phyloP scores from a whole-genome alignment of 2,888 invertebrate species.

The Oegoconia quadripuncta region DNA sequence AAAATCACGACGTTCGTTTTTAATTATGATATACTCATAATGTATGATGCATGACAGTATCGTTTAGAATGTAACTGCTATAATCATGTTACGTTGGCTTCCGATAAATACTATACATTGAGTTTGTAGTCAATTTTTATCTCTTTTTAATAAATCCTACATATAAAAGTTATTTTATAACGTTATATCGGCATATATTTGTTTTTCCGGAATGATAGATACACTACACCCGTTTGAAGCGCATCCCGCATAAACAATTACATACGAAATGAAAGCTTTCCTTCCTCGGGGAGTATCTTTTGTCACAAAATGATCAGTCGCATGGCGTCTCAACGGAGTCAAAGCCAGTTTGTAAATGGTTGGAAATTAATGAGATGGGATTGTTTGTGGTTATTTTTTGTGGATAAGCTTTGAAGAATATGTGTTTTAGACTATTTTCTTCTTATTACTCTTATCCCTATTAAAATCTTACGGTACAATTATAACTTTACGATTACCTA shows the following conservation, averaged over 20 bases:
- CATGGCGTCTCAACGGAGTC: slow-evolving; percentile 21
- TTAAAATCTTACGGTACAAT: too few relatives aligned
- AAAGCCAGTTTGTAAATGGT: slow-evolving; percentile 39
- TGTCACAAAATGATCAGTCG: slow-evolving; percentile 63
- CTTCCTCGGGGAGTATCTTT: slow-evolving; percentile 61
- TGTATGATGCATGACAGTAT: too few relatives aligned
- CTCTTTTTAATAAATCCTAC: not conserved
- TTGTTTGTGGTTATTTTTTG: slow-evolving; percentile 38
- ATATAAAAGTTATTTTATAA: not conserved
- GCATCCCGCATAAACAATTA: slow-evolving; percentile 65
- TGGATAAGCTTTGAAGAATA: slow-evolving; percentile 35
- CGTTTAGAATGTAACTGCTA: too few relatives aligned
- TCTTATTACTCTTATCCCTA: not conserved
- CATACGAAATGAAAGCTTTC: slow-evolving; percentile 52
- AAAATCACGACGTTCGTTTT: too few relatives aligned
- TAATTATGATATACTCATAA: too few relatives aligned
- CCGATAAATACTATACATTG: too few relatives aligned
- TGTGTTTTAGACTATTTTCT: not conserved
- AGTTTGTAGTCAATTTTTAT: not conserved
- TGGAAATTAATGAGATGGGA: slow-evolving; percentile 58
- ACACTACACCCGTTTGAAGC: slow-evolving; percentile 43
- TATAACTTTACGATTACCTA: not conserved
- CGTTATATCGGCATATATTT: not conserved
- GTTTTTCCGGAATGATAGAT: slow-evolving; percentile 19
- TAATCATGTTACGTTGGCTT: too few relatives aligned